Evolutionary conservation across 2,888 invertebrate species (phyloP).

Genomic region (Cartodere bifasciata): DNA sequence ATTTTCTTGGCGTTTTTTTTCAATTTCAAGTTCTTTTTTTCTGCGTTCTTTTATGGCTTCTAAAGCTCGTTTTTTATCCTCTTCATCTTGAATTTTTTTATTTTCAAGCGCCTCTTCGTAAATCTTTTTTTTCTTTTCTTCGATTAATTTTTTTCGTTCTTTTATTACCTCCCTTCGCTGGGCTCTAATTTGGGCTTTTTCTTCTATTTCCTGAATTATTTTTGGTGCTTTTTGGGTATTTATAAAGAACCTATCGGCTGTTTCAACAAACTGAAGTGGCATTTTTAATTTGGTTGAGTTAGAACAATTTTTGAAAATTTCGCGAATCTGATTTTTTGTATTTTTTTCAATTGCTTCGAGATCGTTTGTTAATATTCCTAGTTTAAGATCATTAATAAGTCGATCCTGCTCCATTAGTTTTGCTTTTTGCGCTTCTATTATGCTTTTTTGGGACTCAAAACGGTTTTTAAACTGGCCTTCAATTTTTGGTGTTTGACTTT

Average conservation of each 20-base stretch:
- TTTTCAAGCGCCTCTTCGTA: conserved; percentile 48
- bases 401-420: conserved; percentile 60
- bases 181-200: conserved; percentile 52
- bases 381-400: conserved; percentile 58
- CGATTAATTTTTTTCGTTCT: conserved; percentile 38
- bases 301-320: conserved; percentile 33
- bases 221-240: conserved; percentile 49
- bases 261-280: conserved; percentile 36
- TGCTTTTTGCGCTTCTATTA: conserved; percentile 57
- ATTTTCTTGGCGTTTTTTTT: conserved; percentile 44
- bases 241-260: conserved; percentile 31
- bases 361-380: conserved; percentile 55
- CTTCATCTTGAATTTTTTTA: conserved; percentile 45
- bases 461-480: conserved; percentile 24
- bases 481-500: conserved; percentile 6
- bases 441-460: conserved; percentile 56
- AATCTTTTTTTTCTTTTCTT: conserved; percentile 40
- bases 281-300: conserved; percentile 35
- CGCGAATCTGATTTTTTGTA: conserved; percentile 42
- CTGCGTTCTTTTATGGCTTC: conserved; percentile 48
- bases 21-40: conserved; percentile 42
- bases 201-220: conserved; percentile 60
- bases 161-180: conserved; percentile 34
- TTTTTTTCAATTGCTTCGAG: conserved; percentile 45
- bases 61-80: conserved; percentile 46